phyloP scores from a whole-genome alignment of 2,888 invertebrate genomes.

The Acanthopleura granulata region DNA sequence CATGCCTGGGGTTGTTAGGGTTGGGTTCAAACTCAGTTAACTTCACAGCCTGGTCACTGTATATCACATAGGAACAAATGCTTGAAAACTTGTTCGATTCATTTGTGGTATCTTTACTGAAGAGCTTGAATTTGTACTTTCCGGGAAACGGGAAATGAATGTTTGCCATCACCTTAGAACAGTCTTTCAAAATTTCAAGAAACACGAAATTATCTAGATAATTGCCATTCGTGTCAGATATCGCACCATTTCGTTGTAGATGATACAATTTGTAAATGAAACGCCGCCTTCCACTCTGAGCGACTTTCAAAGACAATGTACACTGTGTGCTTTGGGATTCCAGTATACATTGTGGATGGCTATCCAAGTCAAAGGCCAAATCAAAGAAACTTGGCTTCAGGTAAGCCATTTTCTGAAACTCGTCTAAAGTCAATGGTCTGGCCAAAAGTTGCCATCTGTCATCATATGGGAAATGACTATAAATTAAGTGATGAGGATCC shows the following conservation, averaged over 20 bases:
- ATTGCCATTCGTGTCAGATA: neutral
- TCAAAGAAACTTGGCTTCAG: conserved; percentile 46
- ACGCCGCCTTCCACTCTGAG: neutral
- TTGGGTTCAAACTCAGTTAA: neutral
- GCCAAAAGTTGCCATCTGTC: conserved; percentile 46
- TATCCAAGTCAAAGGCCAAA: conserved; percentile 32
- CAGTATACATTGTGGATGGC: neutral
- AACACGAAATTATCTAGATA: neutral
- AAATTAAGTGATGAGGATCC: conserved; percentile 46
- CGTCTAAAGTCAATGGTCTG: conserved; percentile 41
- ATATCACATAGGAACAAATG: conserved; percentile 4
- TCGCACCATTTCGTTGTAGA: neutral
- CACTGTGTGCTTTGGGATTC: neutral
- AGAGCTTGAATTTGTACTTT: conserved; percentile 12
- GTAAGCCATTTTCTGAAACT: conserved; percentile 46
- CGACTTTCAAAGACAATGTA: neutral
- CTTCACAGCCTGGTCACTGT: neutral
- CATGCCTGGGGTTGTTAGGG: neutral
- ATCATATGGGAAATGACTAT: conserved; percentile 46
- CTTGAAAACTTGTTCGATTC: neutral
- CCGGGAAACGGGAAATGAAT: neutral
- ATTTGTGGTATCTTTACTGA: neutral
- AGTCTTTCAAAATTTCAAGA: neutral
- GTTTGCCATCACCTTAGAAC: neutral
- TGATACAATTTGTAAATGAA: neutral